phyloP scores from a whole-genome alignment of 2,113 vertebrate species.

The Apteryx owenii region DNA sequence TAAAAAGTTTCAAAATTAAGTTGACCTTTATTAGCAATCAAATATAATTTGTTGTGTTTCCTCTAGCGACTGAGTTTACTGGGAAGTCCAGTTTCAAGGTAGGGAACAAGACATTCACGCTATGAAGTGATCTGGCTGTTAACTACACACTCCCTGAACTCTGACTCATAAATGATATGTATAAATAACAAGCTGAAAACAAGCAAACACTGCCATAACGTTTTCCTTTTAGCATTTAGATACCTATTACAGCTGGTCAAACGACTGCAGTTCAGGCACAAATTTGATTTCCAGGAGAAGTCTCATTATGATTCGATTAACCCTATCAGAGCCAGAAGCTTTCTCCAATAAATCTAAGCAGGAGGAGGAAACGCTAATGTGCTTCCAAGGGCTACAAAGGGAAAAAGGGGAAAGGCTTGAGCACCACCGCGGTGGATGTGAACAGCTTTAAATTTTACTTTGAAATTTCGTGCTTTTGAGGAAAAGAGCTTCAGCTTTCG shows the following conservation, averaged over 20 bases:
- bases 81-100: not conserved
- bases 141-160: not conserved
- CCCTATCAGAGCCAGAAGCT: not conserved
- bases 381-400: not conserved
- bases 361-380: not conserved
- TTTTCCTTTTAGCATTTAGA: conserved; percentile 10
- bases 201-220: not conserved
- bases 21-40: not conserved
- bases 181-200: conserved; percentile 26
- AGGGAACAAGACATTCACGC: not conserved
- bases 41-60: not conserved
- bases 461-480: not conserved
- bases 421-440: not conserved
- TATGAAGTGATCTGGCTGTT: not conserved
- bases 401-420: not conserved
- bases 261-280: not conserved
- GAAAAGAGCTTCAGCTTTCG: not conserved
- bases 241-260: not conserved
- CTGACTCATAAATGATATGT: not conserved
- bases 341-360: not conserved
- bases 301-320: conserved; percentile 27
- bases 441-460: not conserved
- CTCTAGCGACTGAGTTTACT: not conserved
- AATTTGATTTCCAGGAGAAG: conserved; percentile 11
- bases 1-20: not conserved